Evolutionary conservation across 2,113 vertebrate species (phyloP).

Genomic region (Myodes glareolus): DNA sequence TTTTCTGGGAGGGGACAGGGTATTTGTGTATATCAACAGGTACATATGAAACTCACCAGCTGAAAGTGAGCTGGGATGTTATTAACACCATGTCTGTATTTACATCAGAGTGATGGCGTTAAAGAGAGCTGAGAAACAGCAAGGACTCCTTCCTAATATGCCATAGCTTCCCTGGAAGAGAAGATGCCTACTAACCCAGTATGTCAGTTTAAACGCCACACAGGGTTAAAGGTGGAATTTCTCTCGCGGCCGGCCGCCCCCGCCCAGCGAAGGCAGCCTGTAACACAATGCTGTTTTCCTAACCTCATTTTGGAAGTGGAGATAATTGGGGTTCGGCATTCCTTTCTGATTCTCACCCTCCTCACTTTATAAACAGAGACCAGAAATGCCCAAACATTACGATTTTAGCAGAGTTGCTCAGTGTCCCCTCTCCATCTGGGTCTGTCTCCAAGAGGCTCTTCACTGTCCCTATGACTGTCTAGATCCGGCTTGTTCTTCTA

Average conservation of each 20-base stretch:
- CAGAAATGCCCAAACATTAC: background rate
- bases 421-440: background rate
- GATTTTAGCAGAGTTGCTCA: background rate
- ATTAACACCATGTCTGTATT: background rate
- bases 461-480: background rate
- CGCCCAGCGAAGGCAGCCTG: background rate
- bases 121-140: background rate
- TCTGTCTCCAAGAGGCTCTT: background rate
- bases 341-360: background rate
- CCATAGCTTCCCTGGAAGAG: background rate
- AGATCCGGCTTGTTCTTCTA: background rate
- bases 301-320: background rate
- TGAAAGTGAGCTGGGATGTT: background rate
- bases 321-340: background rate
- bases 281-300: background rate
- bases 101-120: background rate
- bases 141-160: background rate
- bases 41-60: constrained; percentile 15
- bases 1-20: background rate
- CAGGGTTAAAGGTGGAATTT: background rate
- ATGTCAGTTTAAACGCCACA: background rate
- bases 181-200: background rate
- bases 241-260: no score
- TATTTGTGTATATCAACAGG: background rate
- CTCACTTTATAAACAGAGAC: background rate